A percentile compares a stretch with the other conserved stretches of the same genome.
These are phyloP conservation scores for Cephalopterus ornatus DNA, from an alignment of 2,113 vertebrate species.

Conservation along the genomic window DNA sequence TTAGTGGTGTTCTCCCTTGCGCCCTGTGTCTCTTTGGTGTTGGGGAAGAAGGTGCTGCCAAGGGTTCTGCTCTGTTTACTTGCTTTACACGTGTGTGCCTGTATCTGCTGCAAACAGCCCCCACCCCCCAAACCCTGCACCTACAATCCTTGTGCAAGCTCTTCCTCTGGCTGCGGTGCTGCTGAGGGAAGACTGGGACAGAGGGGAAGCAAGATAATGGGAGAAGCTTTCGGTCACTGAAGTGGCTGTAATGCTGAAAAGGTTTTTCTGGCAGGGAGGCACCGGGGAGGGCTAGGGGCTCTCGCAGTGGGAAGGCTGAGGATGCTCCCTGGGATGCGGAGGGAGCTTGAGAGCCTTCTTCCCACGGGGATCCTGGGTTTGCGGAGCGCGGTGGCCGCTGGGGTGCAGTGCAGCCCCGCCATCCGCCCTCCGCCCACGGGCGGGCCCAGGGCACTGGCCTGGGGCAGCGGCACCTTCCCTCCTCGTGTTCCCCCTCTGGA, in stretches of 20 bases:
- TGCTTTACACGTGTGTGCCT: neutral
- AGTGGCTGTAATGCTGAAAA: neutral
- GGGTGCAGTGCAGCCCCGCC: neutral
- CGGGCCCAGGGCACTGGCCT: neutral
- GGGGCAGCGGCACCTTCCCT: neutral
- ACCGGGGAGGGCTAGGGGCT: neutral
- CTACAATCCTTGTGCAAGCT: neutral
- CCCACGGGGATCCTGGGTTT: fast-evolving
- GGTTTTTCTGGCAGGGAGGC: neutral
- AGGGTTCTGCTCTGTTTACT: neutral
- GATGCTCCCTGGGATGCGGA: neutral
- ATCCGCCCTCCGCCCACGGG: neutral
- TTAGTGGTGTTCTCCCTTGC: neutral
- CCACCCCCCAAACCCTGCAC: neutral
- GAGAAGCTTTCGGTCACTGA: neutral
- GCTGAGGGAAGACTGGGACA: neutral
- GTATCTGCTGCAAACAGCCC: neutral
- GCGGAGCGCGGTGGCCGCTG: neutral
- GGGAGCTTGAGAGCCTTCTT: neutral
- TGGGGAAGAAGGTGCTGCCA: neutral
- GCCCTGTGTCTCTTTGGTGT: fast-evolving
- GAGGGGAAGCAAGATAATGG: fast-evolving
- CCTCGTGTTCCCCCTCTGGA: fast-evolving
- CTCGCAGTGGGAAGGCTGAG: neutral
- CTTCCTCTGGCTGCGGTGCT: neutral